These are phyloP conservation scores for Stenolophus ochropezus DNA, from an alignment of 2,888 invertebrate species.

Conservation along the genomic window DNA sequence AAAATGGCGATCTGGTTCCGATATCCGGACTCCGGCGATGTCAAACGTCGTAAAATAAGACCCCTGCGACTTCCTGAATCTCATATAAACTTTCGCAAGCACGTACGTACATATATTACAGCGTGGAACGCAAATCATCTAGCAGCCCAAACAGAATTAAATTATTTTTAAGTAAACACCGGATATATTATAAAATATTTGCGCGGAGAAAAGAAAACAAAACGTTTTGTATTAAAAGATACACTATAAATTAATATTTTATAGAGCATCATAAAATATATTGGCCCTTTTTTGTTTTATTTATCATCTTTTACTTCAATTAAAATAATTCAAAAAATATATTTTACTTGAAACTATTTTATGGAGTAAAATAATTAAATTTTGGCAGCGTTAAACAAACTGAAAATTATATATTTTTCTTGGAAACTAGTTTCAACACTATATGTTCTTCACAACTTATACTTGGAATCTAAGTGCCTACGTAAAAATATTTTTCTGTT, in stretches of 20 bases:
- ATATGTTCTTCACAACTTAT: too few relatives aligned
- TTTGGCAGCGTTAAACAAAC: too few relatives aligned
- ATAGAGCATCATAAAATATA: background rate
- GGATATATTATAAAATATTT: constrained; percentile 11
- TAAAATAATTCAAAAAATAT: too few relatives aligned
- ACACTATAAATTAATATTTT: background rate
- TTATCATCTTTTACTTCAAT: too few relatives aligned
- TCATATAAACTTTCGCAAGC: constrained; percentile 39
- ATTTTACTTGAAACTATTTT: too few relatives aligned
- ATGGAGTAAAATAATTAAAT: too few relatives aligned
- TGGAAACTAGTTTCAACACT: too few relatives aligned
- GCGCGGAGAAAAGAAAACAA: background rate
- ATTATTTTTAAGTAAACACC: constrained; percentile 25
- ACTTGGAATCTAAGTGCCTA: too few relatives aligned
- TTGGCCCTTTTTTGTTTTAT: too few relatives aligned
- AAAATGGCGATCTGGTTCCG: constrained; percentile 37
- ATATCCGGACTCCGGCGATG: constrained; percentile 42
- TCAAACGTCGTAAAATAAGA: constrained; percentile 43
- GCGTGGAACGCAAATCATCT: constrained; percentile 20
- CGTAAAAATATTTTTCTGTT: too few relatives aligned
- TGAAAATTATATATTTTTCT: too few relatives aligned
- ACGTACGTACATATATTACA: constrained; percentile 41
- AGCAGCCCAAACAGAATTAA: constrained; percentile 23
- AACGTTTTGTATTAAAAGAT: background rate
- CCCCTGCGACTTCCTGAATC: constrained; percentile 42